These are phyloP conservation scores for Drosophila affinis DNA, from an alignment of 2,888 invertebrate genomes.

Conservation along the genomic window DNA sequence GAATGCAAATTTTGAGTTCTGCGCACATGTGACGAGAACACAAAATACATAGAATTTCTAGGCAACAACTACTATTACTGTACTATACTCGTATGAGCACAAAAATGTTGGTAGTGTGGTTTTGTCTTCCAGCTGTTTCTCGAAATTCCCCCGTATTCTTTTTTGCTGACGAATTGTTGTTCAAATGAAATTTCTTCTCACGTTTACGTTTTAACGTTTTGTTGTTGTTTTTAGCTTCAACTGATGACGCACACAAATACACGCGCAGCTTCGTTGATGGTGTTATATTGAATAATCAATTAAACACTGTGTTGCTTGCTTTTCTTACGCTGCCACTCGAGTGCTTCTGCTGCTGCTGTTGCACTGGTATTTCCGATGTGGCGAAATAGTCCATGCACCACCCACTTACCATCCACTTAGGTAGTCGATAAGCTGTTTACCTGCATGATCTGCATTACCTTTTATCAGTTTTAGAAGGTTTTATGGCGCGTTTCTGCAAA, in stretches of 20 bases:
- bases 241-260: conserved; percentile 39
- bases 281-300: conserved; percentile 71
- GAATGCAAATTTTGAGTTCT: conserved; percentile 6
- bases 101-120: background rate
- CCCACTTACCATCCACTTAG: conserved; percentile 7
- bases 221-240: conserved; percentile 42
- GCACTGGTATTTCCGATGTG: conserved; percentile 67
- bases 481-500: conserved; percentile 38
- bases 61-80: background rate
- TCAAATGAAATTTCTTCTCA: conserved; percentile 48
- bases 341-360: conserved; percentile 12
- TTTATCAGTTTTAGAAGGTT: conserved; percentile 53
- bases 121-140: conserved; percentile 53
- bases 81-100: background rate
- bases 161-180: conserved; percentile 62
- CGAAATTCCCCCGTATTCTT: conserved; percentile 13
- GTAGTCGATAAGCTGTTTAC: conserved; percentile 17
- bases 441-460: conserved; percentile 58
- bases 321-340: conserved; percentile 12
- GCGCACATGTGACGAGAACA: background rate
- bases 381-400: conserved; percentile 44
- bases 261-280: conserved; percentile 20
- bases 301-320: conserved; percentile 46
- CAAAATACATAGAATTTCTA: background rate
- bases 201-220: conserved; percentile 37